These are phyloP conservation scores for Copidosoma floridanum DNA, from an alignment of 1,140 invertebrate species.

Conservation along the genomic window DNA sequence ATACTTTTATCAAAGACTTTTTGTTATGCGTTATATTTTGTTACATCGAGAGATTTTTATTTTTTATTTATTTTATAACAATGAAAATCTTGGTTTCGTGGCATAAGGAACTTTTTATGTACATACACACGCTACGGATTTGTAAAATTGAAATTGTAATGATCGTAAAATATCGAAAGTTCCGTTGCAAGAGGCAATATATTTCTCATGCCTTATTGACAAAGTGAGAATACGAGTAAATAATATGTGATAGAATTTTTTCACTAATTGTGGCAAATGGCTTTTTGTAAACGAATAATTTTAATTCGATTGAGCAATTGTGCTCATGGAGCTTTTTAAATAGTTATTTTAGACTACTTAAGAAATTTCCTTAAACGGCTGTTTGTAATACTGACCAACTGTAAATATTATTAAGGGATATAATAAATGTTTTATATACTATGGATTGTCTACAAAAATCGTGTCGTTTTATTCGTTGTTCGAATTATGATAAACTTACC, in stretches of 20 bases:
- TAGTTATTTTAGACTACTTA: no score
- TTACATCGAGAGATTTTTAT: neutral
- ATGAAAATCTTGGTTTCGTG: conserved; percentile 15
- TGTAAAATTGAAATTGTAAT: conserved; percentile 8
- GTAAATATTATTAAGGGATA: conserved; percentile 22
- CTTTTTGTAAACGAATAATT: conserved; percentile 21
- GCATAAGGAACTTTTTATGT: conserved; percentile 7
- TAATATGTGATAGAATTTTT: conserved; percentile 23
- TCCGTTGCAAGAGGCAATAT: conserved; percentile 3
- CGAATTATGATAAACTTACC: no score
- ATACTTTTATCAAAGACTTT: conserved; percentile 11
- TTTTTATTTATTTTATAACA: conserved; percentile 13
- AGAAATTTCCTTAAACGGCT: conserved; percentile 13
- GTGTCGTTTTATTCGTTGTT: conserved; percentile 8
- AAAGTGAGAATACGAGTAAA: conserved; percentile 7
- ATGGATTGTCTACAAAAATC: conserved; percentile 8
- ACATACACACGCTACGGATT: neutral
- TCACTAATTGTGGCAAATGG: conserved; percentile 19
- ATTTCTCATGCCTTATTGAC: conserved; percentile 18
- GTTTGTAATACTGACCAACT: conserved; percentile 16
- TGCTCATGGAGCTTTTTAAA: no score
- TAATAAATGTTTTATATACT: conserved; percentile 31
- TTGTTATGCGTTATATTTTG: conserved; percentile 9
- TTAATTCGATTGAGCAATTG: no score
- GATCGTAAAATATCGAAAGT: conserved; percentile 3